Evolutionary conservation across 2,888 invertebrate genomes (phyloP).

Genomic region (Brenthis hecate): DNA sequence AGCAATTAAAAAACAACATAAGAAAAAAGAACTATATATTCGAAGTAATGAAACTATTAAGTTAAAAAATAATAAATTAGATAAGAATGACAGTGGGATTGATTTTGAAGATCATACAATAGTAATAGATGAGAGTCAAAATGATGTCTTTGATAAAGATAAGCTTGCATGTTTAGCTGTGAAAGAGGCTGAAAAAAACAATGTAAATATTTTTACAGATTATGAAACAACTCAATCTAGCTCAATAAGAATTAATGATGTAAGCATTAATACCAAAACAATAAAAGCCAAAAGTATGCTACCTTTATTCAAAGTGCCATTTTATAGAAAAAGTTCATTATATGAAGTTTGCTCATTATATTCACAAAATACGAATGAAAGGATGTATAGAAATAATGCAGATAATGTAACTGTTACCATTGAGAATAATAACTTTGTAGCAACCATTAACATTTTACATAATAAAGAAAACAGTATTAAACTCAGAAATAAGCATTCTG

Average conservation of each 20-base stretch:
- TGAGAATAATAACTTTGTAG: constrained; percentile 34
- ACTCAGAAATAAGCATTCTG: constrained; percentile 41
- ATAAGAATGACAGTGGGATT: constrained; percentile 61
- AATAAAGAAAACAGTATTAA: constrained; percentile 37
- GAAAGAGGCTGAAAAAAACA: constrained; percentile 50
- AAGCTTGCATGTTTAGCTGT: constrained; percentile 61
- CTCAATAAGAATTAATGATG: constrained; percentile 3
- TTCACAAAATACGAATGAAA: constrained; percentile 24
- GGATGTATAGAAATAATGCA: constrained; percentile 14
- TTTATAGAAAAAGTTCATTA: constrained; percentile 58
- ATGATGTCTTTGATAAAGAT: constrained; percentile 62
- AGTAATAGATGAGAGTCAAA: constrained; percentile 60
- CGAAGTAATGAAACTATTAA: background rate
- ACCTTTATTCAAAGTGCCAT: constrained; percentile 54
- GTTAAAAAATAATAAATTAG: constrained; percentile 36
- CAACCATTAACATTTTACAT: constrained; percentile 52
- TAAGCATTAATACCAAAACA: constrained; percentile 5
- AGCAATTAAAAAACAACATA: constrained; percentile 23
- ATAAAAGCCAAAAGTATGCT: constrained; percentile 8
- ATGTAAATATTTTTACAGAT: background rate
- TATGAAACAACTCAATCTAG: background rate
- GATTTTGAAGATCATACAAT: constrained; percentile 59
- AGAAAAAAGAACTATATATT: constrained; percentile 28
- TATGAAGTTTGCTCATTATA: constrained; percentile 51
- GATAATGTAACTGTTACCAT: constrained; percentile 37